These are phyloP conservation scores for Trichechus manatus DNA, from an alignment of 2,113 vertebrate species.

Conservation along the genomic window DNA sequence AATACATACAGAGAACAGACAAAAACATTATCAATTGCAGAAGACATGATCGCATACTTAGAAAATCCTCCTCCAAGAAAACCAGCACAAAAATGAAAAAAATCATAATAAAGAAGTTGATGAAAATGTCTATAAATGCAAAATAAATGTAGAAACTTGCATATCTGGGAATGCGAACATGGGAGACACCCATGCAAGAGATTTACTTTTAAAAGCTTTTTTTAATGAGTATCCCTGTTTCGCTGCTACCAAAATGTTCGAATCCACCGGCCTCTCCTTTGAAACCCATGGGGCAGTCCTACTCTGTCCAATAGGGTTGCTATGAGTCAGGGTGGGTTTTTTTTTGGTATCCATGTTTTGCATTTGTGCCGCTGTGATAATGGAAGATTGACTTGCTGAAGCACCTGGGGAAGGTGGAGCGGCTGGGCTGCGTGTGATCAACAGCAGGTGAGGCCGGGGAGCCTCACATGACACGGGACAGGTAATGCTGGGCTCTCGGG, in stretches of 20 bases:
- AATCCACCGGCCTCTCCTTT: too few relatives aligned
- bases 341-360: neutral
- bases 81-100: neutral
- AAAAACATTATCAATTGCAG: neutral
- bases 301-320: too few relatives aligned
- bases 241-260: too few relatives aligned
- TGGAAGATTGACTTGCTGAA: neutral
- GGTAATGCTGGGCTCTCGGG: neutral
- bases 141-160: conserved; percentile 12
- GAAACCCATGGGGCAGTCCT: too few relatives aligned
- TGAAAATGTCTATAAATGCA: conserved; percentile 7
- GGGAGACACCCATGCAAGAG: neutral
- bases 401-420: neutral
- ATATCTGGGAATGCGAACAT: conserved; percentile 5
- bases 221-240: neutral
- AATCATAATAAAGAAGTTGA: conserved; percentile 13
- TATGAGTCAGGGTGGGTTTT: too few relatives aligned
- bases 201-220: neutral
- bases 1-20: conserved; percentile 2
- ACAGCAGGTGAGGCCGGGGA: neutral
- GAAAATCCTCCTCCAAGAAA: neutral
- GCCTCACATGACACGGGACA: too few relatives aligned
- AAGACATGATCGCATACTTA: neutral
- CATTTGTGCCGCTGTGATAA: neutral
- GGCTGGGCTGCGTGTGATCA: too few relatives aligned